A percentile compares a stretch with the other conserved stretches of the same genome.
Conservation (phyloP, 2,888 invertebrate genomes). For the Drosophila cognata region DNA sequence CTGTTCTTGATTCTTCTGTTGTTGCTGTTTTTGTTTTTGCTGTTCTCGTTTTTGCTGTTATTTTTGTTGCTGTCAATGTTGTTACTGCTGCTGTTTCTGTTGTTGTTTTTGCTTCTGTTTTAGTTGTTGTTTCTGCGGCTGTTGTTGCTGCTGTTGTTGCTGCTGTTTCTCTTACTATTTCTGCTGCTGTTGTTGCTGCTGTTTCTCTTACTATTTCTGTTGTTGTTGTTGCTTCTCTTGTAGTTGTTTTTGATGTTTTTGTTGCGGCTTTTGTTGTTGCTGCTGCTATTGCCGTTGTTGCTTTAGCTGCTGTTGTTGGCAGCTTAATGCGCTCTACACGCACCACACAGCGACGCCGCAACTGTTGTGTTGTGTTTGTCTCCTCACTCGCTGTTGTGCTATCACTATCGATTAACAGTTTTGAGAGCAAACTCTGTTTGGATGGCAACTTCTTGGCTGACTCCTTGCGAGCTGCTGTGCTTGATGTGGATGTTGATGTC, state of each 20-base stretch:
- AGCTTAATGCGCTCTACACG: slow-evolving; percentile 63
- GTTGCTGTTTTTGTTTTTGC: neutral
- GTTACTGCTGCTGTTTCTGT: neutral
- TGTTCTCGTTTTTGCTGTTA: slow-evolving; percentile 2
- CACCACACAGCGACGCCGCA: slow-evolving; percentile 66
- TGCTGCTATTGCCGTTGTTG: slow-evolving; percentile 1
- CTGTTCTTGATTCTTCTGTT: slow-evolving; percentile 9
- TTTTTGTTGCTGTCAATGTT: neutral
- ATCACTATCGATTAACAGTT: slow-evolving; percentile 45
- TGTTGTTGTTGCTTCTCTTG: neutral
- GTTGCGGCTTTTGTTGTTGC: neutral
- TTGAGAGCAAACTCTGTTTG: slow-evolving; percentile 42
- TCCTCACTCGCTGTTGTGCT: slow-evolving; percentile 26
- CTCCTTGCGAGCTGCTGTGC: neutral
- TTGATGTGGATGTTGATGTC: neutral
- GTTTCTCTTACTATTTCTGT: neutral
- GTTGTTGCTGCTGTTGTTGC: slow-evolving; percentile 2
- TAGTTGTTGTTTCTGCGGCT: neutral
- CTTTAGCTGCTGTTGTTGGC: neutral
- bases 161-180: neutral
- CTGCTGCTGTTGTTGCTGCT: neutral
- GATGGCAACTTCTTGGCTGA: neutral
- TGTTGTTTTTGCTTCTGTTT: slow-evolving; percentile 4
- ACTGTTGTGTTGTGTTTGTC: slow-evolving; percentile 2
- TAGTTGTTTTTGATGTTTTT: neutral